Evolutionary conservation across 53 echinoderm and acorn worm genomes (phyloP).

Genomic region (Actinopyga echinites): DNA sequence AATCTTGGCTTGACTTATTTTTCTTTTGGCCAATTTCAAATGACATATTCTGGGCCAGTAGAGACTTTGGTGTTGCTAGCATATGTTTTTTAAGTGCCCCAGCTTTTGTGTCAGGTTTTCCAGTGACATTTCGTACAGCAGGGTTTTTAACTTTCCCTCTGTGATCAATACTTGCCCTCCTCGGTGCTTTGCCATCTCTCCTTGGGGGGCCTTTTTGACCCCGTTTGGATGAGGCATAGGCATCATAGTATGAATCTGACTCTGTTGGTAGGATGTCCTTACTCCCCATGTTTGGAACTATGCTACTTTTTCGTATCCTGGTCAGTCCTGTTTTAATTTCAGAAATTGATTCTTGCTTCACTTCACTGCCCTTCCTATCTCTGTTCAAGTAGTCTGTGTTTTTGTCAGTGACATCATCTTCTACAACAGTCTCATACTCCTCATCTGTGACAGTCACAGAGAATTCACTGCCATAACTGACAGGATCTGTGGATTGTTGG

Average conservation of each 20-base stretch:
- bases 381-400: too few relatives aligned
- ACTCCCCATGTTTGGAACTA: not conserved
- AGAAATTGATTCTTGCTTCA: too few relatives aligned
- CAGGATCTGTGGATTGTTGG: not conserved
- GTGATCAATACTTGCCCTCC: constrained; percentile 13
- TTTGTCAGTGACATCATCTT: too few relatives aligned
- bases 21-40: constrained; percentile 17
- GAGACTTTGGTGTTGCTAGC: constrained; percentile 71
- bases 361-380: too few relatives aligned
- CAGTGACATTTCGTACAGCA: constrained; percentile 79
- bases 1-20: not conserved
- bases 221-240: not conserved
- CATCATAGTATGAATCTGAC: not conserved
- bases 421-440: too few relatives aligned
- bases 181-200: not conserved
- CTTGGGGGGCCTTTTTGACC: not conserved
- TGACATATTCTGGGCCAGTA: constrained; percentile 50
- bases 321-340: not conserved
- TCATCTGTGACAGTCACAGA: too few relatives aligned
- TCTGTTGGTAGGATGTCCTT: not conserved
- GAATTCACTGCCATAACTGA: too few relatives aligned
- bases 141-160: constrained; percentile 62
- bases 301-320: not conserved
- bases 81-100: constrained; percentile 74
- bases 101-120: constrained; percentile 77